phyloP scores from a whole-genome alignment of 1,140 invertebrate genomes.

The Papilio dardanus region DNA sequence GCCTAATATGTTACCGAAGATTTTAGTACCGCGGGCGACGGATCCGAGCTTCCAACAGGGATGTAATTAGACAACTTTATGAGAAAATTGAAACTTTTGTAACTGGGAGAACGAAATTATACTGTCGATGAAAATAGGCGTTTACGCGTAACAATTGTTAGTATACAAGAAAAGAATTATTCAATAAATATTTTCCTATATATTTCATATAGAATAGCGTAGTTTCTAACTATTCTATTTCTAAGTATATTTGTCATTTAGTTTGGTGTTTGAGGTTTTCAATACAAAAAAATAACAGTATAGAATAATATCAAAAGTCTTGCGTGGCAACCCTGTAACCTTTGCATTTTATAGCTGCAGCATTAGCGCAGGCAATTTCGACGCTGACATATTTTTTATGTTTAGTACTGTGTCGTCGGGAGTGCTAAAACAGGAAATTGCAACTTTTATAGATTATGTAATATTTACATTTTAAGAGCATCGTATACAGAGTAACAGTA shows the following conservation, averaged over 20 bases:
- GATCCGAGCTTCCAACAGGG: conserved; percentile 1
- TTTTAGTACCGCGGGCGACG: conserved; percentile 26
- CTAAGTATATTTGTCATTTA: not conserved
- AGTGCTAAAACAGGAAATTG: conserved; percentile 23
- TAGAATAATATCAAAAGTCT: not conserved
- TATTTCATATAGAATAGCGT: too few species aligned
- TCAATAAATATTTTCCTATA: not conserved
- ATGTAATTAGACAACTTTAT: not conserved
- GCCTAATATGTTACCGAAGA: conserved; percentile 26
- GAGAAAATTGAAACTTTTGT: not conserved
- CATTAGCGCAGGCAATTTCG: conserved; percentile 19
- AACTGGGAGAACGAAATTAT: not conserved
- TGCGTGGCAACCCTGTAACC: not conserved
- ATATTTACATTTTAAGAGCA: not conserved
- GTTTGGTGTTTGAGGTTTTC: not conserved
- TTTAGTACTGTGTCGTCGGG: conserved; percentile 12
- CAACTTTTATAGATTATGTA: conserved; percentile 15
- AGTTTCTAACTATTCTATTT: too few species aligned
- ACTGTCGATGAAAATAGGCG: not conserved
- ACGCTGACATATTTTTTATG: conserved; percentile 12
- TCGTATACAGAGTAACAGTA: too few species aligned
- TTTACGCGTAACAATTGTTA: not conserved
- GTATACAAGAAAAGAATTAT: not conserved
- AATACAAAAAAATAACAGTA: not conserved
- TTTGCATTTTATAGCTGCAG: conserved; percentile 20